Conservation (phyloP, 1,140 invertebrate species). For the Hylyphantes graminicola region DNA sequence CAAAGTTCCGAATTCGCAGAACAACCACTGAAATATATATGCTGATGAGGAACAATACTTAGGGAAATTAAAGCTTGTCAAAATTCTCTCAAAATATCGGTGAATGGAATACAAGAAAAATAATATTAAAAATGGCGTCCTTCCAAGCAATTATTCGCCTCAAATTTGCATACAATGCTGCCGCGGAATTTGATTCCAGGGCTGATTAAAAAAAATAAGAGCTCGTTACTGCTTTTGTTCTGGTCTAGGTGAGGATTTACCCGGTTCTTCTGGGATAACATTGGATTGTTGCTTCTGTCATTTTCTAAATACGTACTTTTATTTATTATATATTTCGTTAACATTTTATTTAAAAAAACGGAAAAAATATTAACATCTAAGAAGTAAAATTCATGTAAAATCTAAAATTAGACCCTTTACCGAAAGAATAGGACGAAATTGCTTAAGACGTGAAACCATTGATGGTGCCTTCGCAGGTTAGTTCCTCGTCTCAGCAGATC, state of each 20-base stretch:
- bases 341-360: too few relatives aligned
- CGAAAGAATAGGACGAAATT: too few relatives aligned
- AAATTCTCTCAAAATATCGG: conserved; percentile 34
- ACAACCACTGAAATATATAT: conserved; percentile 8
- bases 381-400: too few relatives aligned
- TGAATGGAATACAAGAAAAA: conserved; percentile 7
- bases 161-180: conserved; percentile 23
- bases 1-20: background rate
- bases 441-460: too few relatives aligned
- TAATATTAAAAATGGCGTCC: conserved; percentile 28
- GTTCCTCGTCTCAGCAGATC: too few relatives aligned
- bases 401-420: too few relatives aligned
- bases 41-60: conserved; percentile 17
- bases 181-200: conserved; percentile 1
- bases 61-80: conserved; percentile 45
- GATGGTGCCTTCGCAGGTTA: too few relatives aligned
- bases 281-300: too few relatives aligned
- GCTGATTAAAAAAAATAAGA: conserved; percentile 25
- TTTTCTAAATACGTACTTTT: too few relatives aligned
- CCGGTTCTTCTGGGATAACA: too few relatives aligned
- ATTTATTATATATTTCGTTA: too few relatives aligned
- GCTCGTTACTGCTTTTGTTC: conserved; percentile 37
- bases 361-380: too few relatives aligned
- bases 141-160: conserved; percentile 8
- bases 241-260: background rate